phyloP scores from a whole-genome alignment of 2,797 vertebrate genomes.

The Cryptoblepharus egeriae region DNA sequence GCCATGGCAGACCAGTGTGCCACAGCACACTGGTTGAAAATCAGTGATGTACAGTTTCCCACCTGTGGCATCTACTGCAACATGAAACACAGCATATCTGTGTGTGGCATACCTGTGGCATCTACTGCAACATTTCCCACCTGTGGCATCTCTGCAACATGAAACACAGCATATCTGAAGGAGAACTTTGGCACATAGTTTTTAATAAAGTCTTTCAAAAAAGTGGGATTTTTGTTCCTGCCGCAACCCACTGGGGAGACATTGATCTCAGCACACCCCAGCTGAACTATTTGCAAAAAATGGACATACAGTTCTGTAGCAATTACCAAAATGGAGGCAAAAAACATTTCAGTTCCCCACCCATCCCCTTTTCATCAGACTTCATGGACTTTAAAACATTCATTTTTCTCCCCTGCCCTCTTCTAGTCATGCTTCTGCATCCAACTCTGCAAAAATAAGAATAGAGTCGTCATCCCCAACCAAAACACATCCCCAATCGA shows the following conservation, averaged over 20 bases:
- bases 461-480: not conserved
- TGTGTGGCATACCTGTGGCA: too few species aligned
- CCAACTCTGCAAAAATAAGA: too few species aligned
- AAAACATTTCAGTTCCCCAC: not conserved
- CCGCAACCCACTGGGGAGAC: too few species aligned
- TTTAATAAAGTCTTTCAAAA: constrained; percentile 23
- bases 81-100: not conserved
- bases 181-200: constrained; percentile 21
- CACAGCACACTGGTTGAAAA: too few species aligned
- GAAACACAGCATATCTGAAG: not conserved
- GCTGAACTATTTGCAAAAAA: not conserved
- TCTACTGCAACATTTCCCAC: too few species aligned
- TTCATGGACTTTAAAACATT: not conserved
- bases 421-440: too few species aligned
- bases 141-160: not conserved
- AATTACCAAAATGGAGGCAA: not conserved
- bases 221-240: not conserved
- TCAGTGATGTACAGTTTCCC: not conserved
- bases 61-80: not conserved
- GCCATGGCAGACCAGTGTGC: too few species aligned
- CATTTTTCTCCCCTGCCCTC: not conserved
- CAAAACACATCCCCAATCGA: not conserved
- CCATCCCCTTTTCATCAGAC: too few species aligned
- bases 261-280: not conserved
- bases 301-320: not conserved